Evolutionary conservation across 2,113 vertebrate species (phyloP).

Genomic region (Porphyrio hochstetteri): DNA sequence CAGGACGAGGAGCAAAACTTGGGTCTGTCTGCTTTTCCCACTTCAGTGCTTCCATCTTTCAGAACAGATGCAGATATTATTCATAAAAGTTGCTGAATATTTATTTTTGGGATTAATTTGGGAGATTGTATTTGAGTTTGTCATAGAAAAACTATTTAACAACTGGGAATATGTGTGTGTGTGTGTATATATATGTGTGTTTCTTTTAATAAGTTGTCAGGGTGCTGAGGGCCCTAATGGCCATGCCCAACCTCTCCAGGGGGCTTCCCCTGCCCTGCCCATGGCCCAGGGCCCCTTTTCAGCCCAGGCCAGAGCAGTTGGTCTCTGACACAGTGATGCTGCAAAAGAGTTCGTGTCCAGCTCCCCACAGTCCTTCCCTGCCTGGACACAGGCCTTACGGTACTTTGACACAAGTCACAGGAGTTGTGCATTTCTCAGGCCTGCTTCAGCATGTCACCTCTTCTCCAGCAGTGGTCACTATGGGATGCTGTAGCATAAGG

Average conservation of each 20-base stretch:
- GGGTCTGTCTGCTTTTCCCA: background rate
- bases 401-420: background rate
- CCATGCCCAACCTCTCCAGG: background rate
- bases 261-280: background rate
- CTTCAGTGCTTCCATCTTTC: background rate
- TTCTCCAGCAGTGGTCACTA: background rate
- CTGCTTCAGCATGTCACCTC: background rate
- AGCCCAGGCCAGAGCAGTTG: background rate
- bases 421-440: background rate
- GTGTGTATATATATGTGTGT: too few species aligned
- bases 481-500: background rate
- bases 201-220: background rate
- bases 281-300: background rate
- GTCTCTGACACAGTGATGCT: fast-evolving
- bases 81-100: background rate
- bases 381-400: fast-evolving
- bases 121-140: background rate
- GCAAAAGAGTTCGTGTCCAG: background rate
- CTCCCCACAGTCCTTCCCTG: background rate
- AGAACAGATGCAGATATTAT: background rate
- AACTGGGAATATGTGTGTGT: background rate
- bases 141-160: background rate
- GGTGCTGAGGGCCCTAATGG: background rate
- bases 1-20: background rate
- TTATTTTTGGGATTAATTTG: background rate